Percentiles rank a stretch among this genome's conserved stretches.
These are phyloP conservation scores for Stomatorhinus ivindoensis DNA, from an alignment of 2,113 vertebrate species.

Conservation along the genomic window DNA sequence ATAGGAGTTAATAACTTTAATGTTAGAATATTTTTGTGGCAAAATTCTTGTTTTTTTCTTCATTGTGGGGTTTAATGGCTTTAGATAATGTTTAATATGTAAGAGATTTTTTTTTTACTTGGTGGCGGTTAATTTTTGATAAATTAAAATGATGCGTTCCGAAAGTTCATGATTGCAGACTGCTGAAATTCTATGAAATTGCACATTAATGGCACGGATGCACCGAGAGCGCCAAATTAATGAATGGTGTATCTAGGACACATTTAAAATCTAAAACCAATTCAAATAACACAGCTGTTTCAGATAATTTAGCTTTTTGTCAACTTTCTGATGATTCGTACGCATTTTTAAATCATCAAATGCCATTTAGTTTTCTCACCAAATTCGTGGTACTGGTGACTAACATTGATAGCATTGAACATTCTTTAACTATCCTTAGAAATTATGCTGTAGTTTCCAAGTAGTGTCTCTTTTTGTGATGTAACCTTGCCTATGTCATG, in stretches of 20 bases:
- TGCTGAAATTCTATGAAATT: not conserved
- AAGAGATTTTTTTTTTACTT: not conserved
- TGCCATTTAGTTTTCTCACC: not conserved
- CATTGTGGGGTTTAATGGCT: not conserved
- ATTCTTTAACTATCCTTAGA: not conserved
- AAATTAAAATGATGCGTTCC: not conserved
- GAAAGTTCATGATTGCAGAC: not conserved
- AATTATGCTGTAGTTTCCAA: not conserved
- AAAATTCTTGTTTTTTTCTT: not conserved
- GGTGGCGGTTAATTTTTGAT: not conserved
- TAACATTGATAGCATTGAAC: not conserved
- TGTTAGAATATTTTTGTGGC: not conserved
- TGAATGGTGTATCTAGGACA: not conserved
- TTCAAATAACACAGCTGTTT: not conserved
- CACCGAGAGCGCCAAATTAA: not conserved
- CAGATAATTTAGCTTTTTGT: not conserved
- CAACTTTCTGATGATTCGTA: not conserved
- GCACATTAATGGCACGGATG: not conserved
- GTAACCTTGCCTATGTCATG: not conserved
- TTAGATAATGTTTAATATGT: not conserved
- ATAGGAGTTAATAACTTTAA: not conserved
- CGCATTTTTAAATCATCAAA: not conserved
- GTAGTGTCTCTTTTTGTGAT: not conserved
- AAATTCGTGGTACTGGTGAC: not conserved
- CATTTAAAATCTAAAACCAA: not conserved